phyloP scores from a whole-genome alignment of 2,888 invertebrate species.

The Phorcus lineatus region DNA sequence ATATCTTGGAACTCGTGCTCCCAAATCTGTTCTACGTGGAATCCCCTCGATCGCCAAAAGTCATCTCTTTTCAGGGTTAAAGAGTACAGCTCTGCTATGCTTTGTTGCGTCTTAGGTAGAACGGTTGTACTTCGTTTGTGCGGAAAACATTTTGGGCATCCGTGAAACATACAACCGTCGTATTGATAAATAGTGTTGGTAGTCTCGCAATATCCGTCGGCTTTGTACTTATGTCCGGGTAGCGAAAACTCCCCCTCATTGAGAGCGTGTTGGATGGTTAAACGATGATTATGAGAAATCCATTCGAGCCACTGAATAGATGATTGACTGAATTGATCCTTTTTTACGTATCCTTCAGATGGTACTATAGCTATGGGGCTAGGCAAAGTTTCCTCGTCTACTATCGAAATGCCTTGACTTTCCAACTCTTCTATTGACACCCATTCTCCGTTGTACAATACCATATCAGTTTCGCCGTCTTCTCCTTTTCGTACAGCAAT shows the following conservation, averaged over 20 bases:
- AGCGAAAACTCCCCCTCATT: neutral
- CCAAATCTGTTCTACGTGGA: constrained; percentile 46
- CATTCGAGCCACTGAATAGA: neutral
- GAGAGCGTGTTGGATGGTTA: neutral
- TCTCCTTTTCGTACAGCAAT: neutral
- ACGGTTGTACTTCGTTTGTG: neutral
- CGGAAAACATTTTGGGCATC: neutral
- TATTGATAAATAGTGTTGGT: neutral
- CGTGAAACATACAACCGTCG: neutral
- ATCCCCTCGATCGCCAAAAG: constrained; percentile 31
- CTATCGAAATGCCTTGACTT: neutral
- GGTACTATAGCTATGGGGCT: neutral
- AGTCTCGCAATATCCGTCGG: neutral
- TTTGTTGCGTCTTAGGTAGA: neutral
- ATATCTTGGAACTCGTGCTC: constrained; percentile 46
- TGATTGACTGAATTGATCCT: neutral
- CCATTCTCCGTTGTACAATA: neutral
- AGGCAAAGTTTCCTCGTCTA: neutral
- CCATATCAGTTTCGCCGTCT: neutral
- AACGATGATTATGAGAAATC: neutral
- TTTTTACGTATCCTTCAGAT: neutral
- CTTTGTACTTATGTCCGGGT: neutral
- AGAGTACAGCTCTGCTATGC: constrained; percentile 27
- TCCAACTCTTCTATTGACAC: neutral
- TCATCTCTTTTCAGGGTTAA: constrained; percentile 26